phyloP scores from a whole-genome alignment of 2,888 invertebrate species.

The Drosophila melanosoma region DNA sequence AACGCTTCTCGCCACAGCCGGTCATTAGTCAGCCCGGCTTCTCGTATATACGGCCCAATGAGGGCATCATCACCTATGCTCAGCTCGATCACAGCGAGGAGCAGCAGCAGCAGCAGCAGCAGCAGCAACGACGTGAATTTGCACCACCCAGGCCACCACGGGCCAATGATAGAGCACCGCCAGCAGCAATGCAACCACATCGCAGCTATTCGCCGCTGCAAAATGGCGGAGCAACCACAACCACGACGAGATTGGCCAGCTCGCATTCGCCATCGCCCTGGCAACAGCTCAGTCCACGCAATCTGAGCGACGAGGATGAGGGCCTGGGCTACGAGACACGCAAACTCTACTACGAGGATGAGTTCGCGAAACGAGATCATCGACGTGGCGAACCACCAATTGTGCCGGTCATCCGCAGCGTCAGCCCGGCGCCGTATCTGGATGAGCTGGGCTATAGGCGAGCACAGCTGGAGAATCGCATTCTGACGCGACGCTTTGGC shows the following conservation, averaged over 20 bases:
- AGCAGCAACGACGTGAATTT: constrained; percentile 59
- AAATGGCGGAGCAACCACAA: constrained; percentile 64
- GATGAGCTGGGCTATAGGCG: constrained; percentile 89
- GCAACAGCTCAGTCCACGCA: constrained; percentile 83
- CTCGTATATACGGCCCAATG: constrained; percentile 89
- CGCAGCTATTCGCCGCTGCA: constrained; percentile 53
- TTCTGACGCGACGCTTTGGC: constrained; percentile 87
- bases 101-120: constrained; percentile 52
- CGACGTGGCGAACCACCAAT: constrained; percentile 87
- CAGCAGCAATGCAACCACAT: constrained; percentile 51
- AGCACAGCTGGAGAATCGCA: constrained; percentile 90
- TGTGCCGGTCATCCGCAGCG: constrained; percentile 87
- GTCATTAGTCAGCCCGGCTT: constrained; percentile 92
- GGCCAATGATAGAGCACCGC: constrained; percentile 47
- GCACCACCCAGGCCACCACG: constrained; percentile 54
- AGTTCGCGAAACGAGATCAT: constrained; percentile 38
- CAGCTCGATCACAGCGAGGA: constrained; percentile 86
- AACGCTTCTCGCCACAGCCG: constrained; percentile 89
- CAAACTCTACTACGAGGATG: constrained; percentile 85
- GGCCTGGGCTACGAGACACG: constrained; percentile 90
- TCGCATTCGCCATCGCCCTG: constrained; percentile 83
- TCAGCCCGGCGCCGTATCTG: constrained; percentile 86
- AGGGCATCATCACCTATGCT: constrained; percentile 91
- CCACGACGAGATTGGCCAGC: constrained; percentile 74
- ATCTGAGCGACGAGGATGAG: constrained; percentile 91